These are phyloP conservation scores for Pampusana beccarii DNA, from an alignment of 2,113 vertebrate genomes.

Conservation along the genomic window DNA sequence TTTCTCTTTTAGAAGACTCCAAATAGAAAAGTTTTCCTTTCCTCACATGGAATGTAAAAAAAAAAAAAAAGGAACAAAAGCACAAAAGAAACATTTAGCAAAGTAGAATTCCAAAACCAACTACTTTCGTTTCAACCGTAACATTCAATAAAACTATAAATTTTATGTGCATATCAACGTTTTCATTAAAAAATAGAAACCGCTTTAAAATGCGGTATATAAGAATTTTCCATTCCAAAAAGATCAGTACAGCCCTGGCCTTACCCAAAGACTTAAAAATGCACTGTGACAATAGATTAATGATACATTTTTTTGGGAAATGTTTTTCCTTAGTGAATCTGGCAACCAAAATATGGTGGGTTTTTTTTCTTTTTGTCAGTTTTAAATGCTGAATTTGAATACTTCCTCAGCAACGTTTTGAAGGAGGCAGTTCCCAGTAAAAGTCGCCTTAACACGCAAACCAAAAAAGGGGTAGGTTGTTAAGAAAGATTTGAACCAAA, in stretches of 20 bases:
- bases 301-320: neutral
- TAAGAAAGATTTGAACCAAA: neutral
- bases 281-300: neutral
- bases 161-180: neutral
- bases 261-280: neutral
- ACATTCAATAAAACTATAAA: neutral
- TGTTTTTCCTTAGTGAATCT: neutral
- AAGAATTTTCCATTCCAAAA: neutral
- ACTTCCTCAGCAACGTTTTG: neutral
- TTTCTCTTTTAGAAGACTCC: neutral
- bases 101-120: neutral
- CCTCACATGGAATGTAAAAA: neutral
- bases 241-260: neutral
- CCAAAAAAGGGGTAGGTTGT: neutral
- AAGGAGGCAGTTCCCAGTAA: neutral
- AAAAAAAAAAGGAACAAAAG: neutral
- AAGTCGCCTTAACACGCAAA: neutral
- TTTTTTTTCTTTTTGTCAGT: neutral
- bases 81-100: neutral
- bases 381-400: slow-evolving; percentile 8
- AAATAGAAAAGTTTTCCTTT: neutral
- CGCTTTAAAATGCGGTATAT: neutral
- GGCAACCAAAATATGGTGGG: neutral
- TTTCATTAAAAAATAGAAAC: neutral
- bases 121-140: neutral